Percentiles rank a stretch among this genome's conserved stretches.
Conservation (phyloP, 1,140 invertebrate genomes). For the Globodera rostochiensis region DNA sequence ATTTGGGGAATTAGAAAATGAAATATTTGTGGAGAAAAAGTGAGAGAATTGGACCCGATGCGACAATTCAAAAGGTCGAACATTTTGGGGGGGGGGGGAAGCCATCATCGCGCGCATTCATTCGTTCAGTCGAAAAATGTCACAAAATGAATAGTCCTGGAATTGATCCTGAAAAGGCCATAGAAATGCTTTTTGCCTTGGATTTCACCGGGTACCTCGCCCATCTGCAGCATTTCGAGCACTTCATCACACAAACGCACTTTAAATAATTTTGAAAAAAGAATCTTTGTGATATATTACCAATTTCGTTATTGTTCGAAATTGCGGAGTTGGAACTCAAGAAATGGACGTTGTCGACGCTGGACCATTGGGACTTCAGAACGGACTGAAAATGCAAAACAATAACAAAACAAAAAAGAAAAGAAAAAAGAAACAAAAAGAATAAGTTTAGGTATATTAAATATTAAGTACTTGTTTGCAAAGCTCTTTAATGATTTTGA, state of each 20-base stretch:
- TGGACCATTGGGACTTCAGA: conserved; percentile 16
- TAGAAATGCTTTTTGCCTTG: not conserved
- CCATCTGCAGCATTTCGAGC: conserved; percentile 17
- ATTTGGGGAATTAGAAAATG: no score
- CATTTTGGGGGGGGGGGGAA: not conserved
- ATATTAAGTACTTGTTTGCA: conserved; percentile 2
- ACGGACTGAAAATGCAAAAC: conserved; percentile 6
- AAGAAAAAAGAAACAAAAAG: no score
- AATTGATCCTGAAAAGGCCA: not conserved
- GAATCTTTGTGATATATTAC: not conserved
- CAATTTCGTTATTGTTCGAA: conserved; percentile 19
- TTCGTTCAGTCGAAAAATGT: not conserved
- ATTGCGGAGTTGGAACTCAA: conserved; percentile 6
- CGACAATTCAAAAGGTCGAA: no score
- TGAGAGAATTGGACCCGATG: no score
- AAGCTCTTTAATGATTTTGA: conserved; percentile 23
- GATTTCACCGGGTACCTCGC: conserved; percentile 1
- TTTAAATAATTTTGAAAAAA: not conserved
- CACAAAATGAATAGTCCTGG: not conserved
- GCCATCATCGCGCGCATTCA: not conserved
- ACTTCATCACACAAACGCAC: conserved; percentile 17
- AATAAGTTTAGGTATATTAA: not conserved
- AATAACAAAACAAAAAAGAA: not conserved
- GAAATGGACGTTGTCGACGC: not conserved
- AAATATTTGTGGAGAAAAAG: no score